These are phyloP conservation scores for Clupea harengus DNA, from an alignment of 2,113 vertebrate genomes.

Conservation along the genomic window DNA sequence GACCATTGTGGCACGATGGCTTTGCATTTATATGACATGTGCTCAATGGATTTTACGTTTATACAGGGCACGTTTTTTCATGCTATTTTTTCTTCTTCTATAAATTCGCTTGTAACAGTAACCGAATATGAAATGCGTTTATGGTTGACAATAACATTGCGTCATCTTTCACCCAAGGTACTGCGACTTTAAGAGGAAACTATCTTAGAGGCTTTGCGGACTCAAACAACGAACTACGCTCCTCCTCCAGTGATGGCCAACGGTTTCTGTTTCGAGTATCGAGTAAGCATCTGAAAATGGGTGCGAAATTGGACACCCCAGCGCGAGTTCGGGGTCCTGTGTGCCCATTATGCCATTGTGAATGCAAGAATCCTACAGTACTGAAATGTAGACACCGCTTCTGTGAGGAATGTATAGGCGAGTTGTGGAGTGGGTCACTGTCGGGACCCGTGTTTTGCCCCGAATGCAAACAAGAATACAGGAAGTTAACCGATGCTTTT, in stretches of 20 bases:
- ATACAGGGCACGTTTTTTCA: too few relatives aligned
- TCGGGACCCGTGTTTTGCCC: conserved; percentile 69
- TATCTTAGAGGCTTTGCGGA: not conserved
- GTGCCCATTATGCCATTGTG: conserved; percentile 61
- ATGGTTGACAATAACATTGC: not conserved
- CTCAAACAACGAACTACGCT: conserved; percentile 53
- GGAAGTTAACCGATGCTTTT: conserved; percentile 52
- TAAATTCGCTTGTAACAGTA: too few relatives aligned
- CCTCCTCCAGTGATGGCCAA: conserved; percentile 43
- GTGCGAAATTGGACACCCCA: conserved; percentile 47
- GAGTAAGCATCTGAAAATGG: conserved; percentile 56
- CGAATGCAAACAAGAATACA: conserved; percentile 61
- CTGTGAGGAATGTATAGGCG: conserved; percentile 66
- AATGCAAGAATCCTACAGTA: conserved; percentile 45
- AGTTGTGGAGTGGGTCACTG: conserved; percentile 63
- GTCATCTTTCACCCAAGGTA: not conserved
- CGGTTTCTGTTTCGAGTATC: conserved; percentile 26
- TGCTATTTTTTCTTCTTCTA: too few relatives aligned
- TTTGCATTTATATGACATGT: too few relatives aligned
- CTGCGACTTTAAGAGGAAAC: conserved; percentile 57
- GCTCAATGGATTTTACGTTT: too few relatives aligned
- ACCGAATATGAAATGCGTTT: too few relatives aligned
- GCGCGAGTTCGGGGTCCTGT: not conserved
- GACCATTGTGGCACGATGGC: too few relatives aligned
- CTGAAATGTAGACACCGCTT: conserved; percentile 68